phyloP scores from a whole-genome alignment of 2,113 vertebrate genomes.

The Scomber scombrus region DNA sequence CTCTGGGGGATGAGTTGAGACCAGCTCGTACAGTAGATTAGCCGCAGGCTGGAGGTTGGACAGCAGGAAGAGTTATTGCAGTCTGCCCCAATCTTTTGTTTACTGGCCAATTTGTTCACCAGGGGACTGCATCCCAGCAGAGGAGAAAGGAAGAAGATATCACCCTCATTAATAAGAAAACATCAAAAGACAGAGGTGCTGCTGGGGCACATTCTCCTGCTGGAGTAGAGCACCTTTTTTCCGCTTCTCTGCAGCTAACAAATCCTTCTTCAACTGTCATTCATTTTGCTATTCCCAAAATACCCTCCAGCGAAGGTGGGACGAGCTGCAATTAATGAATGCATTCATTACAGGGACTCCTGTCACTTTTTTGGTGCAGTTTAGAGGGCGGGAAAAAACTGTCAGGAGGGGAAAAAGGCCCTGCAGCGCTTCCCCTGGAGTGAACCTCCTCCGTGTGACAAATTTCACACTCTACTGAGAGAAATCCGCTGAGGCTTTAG shows the following conservation, averaged over 20 bases:
- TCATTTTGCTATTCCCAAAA: constrained; percentile 55
- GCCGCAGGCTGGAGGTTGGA: constrained; percentile 25
- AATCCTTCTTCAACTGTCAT: constrained; percentile 44
- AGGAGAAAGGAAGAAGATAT: constrained; percentile 31
- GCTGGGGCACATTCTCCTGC: constrained; percentile 4
- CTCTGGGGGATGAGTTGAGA: constrained; percentile 33
- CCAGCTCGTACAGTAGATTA: constrained; percentile 34
- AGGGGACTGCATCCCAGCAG: constrained; percentile 14
- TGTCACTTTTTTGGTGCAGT: constrained; percentile 64
- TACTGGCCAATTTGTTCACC: constrained; percentile 31
- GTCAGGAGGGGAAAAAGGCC: constrained; percentile 45
- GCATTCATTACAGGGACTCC: constrained; percentile 43
- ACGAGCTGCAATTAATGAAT: constrained; percentile 51
- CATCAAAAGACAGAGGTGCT: constrained; percentile 48
- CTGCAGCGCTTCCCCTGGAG: constrained; percentile 61
- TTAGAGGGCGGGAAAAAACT: constrained; percentile 54
- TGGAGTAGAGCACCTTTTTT: constrained; percentile 52
- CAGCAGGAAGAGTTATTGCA: constrained; percentile 28
- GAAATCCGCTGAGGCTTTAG: constrained; percentile 70
- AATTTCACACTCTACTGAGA: constrained; percentile 77
- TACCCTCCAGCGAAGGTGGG: constrained; percentile 45
- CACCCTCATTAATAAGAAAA: constrained; percentile 65
- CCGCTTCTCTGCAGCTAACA: constrained; percentile 43
- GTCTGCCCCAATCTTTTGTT: constrained; percentile 17
- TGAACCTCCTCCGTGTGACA: constrained; percentile 72